These are phyloP conservation scores for Thamnaconus septentrionalis DNA, from an alignment of 2,113 vertebrate species.

Conservation along the genomic window DNA sequence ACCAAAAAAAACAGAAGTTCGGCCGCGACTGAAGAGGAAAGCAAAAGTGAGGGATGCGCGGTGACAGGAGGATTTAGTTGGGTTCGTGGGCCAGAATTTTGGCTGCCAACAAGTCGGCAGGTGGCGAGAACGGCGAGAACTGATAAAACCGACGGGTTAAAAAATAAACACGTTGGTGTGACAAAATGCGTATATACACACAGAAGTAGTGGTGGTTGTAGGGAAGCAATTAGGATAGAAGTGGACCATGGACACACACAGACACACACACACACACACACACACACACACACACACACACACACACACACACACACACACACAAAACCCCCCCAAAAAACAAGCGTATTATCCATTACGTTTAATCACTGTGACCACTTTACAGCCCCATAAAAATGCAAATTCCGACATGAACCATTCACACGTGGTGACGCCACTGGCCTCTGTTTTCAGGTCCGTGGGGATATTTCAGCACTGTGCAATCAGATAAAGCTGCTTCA, in stretches of 20 bases:
- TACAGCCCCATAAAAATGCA: conserved; percentile 59
- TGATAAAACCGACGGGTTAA: too few relatives aligned
- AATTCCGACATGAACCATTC: conserved; percentile 40
- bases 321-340: not conserved
- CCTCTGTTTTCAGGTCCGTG: conserved; percentile 9
- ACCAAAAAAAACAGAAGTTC: too few relatives aligned
- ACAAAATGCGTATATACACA: conserved; percentile 4
- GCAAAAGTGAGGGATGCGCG: too few relatives aligned
- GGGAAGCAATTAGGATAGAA: conserved; percentile 39
- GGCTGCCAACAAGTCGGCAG: too few relatives aligned
- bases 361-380: conserved; percentile 53
- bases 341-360: conserved; percentile 32
- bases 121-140: too few relatives aligned
- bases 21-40: not conserved
- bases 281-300: too few relatives aligned
- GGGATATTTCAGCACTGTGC: conserved; percentile 14
- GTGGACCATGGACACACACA: conserved; percentile 19
- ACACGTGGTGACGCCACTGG: conserved; percentile 20
- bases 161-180: not conserved
- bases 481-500: conserved; percentile 31
- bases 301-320: too few relatives aligned
- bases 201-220: conserved; percentile 11
- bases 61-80: too few relatives aligned
- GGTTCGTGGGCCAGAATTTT: too few relatives aligned
- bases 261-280: too few relatives aligned